These are phyloP conservation scores for Momotus momota DNA, from an alignment of 2,797 vertebrate genomes.

Conservation along the genomic window DNA sequence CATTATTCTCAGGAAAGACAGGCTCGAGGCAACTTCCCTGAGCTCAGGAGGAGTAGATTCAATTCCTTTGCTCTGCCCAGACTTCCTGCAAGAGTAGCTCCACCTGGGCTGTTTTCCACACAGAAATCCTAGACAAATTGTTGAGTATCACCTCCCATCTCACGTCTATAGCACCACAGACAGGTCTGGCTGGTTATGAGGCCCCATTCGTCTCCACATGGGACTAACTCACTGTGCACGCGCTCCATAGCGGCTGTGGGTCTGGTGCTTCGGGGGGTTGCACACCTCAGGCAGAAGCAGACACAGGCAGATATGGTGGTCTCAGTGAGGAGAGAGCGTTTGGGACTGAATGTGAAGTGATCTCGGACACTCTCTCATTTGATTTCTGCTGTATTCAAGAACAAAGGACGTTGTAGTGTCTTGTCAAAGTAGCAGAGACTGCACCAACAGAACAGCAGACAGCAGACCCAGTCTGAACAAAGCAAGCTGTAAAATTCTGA, in stretches of 20 bases:
- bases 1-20: background rate
- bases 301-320: background rate
- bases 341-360: background rate
- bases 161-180: background rate
- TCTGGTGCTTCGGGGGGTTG: background rate
- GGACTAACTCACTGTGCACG: rapidly evolving
- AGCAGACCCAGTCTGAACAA: background rate
- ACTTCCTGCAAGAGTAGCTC: background rate
- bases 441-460: background rate
- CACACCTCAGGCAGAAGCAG: background rate
- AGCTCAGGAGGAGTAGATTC: background rate
- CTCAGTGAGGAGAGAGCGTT: background rate
- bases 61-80: background rate
- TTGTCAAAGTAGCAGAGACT: background rate
- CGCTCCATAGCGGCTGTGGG: rapidly evolving
- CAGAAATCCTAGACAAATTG: background rate
- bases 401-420: background rate
- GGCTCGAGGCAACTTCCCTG: background rate
- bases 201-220: background rate
- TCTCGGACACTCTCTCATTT: background rate
- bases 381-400: background rate
- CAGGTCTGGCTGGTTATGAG: background rate
- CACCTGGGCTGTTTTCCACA: background rate
- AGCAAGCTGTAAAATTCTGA: background rate
- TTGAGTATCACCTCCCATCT: background rate